Base-by-base conservation (phyloP, 2,888 invertebrate genomes). In the Heliconius charithonia region DNA sequence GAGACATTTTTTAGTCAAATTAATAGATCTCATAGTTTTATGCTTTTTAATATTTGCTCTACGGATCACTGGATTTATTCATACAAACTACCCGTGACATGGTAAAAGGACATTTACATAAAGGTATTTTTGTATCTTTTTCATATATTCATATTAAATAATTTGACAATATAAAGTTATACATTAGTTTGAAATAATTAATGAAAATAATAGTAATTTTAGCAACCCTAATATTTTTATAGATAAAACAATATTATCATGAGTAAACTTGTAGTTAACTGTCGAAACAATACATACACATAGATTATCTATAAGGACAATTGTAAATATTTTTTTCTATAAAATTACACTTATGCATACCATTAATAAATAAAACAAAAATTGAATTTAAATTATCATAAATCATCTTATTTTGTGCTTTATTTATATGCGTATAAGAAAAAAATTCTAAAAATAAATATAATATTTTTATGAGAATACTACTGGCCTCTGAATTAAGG, bases 211-310 rank as follows among this genome's bases (percentile, higher is more conserved):
- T 19, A 32, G 0, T 4, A n/a, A 10, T 16, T 69, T 69, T 69
- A 16, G 41, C 69, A 69, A 16, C 69, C 69, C 69, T 69, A 45
- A n/a, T 41, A 32, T 32, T 37, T 72, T 59, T 59, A 32, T 59
- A 72, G 72, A 72, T 72, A 72, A 72, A 37, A 37, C 59, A 59
- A 32, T 25, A 59, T 59, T 25, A 72, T 72, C 72, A 59, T 25
- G 19, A n/a, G 59, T 59, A 71, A 27, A 29, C 29, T 67, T 67
- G 67, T n/a, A 41, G 25, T 37, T 67, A n/a, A 69, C 41, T 69
- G 7, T 37, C n/a, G 12, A 37, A 67, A n/a, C 41, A 41, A 1
- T 13, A 32, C 66, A 67, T 25, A 67, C 4, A 25, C 41, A 25
- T 41, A 45, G 16, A 69, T 13, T 41, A 41, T 67, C 12, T 67